Percentiles rank a stretch among this genome's conserved stretches.
Conservation (phyloP, 2,797 vertebrate species). For the Crotalus adamanteus region DNA sequence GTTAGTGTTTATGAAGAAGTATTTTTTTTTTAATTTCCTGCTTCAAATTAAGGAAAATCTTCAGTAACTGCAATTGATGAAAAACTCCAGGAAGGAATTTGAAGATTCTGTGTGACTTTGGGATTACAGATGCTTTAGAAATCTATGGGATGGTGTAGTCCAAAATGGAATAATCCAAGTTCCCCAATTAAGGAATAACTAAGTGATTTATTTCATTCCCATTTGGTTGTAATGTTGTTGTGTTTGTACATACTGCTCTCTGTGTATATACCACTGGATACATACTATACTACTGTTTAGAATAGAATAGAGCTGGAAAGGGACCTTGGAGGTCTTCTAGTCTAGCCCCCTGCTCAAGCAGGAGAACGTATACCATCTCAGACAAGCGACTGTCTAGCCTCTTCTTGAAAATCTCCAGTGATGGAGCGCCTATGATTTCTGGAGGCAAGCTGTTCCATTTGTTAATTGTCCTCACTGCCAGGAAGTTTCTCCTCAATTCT, state of each 20-base stretch:
- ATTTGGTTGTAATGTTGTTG: background rate
- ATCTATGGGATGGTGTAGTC: background rate
- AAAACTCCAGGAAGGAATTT: background rate
- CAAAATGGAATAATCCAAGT: background rate
- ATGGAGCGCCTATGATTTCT: too few species aligned
- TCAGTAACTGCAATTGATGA: background rate
- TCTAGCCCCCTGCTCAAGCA: too few species aligned
- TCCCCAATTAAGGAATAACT: background rate
- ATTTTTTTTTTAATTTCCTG: background rate
- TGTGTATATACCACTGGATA: background rate
- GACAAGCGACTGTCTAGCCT: too few species aligned
- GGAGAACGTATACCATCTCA: too few species aligned
- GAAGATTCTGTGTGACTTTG: background rate
- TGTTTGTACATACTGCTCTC: background rate
- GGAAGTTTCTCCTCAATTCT: too few species aligned
- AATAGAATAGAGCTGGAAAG: too few species aligned
- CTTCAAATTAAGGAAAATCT: background rate
- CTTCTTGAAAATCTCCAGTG: too few species aligned
- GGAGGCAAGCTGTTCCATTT: too few species aligned
- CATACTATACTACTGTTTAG: background rate
- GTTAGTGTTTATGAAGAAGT: background rate
- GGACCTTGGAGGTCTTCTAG: too few species aligned
- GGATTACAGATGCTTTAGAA: background rate
- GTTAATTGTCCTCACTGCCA: too few species aligned
- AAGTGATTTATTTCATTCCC: background rate